Evolutionary conservation across 2,113 vertebrate species (phyloP), one percentile per base, ranked within the genome.

Genomic region (Capreolus pygargus): DNA sequence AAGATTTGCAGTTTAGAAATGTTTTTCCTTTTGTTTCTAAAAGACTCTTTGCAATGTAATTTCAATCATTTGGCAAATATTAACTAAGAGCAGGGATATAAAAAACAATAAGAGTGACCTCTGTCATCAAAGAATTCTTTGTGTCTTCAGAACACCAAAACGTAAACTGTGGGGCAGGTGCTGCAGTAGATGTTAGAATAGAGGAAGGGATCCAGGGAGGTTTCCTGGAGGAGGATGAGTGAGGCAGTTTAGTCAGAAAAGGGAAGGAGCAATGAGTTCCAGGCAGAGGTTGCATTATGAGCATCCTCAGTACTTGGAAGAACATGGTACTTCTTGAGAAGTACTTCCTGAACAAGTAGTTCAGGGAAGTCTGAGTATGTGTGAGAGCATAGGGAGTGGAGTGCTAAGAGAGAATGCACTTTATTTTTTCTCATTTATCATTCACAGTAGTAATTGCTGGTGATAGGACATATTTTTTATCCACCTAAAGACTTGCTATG

Each of bases 121-220:
- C 70, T 76, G 39, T 81, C 21, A 39, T 89, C 55, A 57, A 96
- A 94, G 60, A 90, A 89, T 95, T 94, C 43, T 92, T 83, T 54
- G 8, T 94, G 5, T 67, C 50, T 91, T 81, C 7, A 61, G 81
- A 23, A 94, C 27, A 83, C 60, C 17, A 47, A 16, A 84, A 93
- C 79, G 15, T 76, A 64, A 86, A 95, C 39, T 36, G 47, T 94
- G 54, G 33, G 27, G 25, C 43, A 76, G 47, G 28, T 50, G 36
- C 60, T 74, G 6, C 27, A 36, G 50, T 11, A 25, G 74, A 50
- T 79, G 19, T 58, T 47, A 89, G 89, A 7, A 45, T 57, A 60
- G 52, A 55, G 67, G 43, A 92, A 23, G 36, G 36, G 43, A 86
- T 55, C 74, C 36, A 16, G 5, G 61, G 8, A 97, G 61, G 28